These are phyloP conservation scores for Macquaria australasica DNA, from an alignment of 2,113 vertebrate genomes.

Conservation along the genomic window DNA sequence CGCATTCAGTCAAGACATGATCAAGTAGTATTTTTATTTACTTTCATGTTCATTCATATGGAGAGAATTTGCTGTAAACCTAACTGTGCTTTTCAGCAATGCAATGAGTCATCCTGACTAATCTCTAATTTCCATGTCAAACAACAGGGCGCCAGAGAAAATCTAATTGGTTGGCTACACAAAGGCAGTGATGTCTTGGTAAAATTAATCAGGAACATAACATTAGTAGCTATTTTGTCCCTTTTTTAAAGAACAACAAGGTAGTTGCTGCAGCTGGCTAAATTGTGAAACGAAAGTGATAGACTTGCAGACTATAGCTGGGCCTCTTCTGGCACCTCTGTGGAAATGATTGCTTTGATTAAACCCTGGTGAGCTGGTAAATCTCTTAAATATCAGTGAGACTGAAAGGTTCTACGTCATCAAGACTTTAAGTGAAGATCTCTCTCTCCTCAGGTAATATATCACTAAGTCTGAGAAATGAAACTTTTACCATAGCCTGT, in stretches of 20 bases:
- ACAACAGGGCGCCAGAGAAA: background rate
- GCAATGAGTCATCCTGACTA: background rate
- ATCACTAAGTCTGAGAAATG: background rate
- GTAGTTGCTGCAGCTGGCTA: background rate
- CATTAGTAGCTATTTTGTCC: background rate
- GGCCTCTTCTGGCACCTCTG: background rate
- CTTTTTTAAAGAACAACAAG: background rate
- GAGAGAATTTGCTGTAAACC: background rate
- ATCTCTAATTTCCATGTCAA: constrained; percentile 21
- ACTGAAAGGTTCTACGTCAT: background rate
- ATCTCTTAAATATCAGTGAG: constrained; percentile 14
- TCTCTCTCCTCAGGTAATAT: background rate
- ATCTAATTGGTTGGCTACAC: background rate
- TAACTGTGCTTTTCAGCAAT: background rate
- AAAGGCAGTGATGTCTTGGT: background rate
- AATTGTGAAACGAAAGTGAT: constrained; percentile 1
- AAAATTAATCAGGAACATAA: constrained; percentile 3
- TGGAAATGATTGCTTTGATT: constrained; percentile 41
- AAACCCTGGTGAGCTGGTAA: background rate
- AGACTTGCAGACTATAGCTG: background rate
- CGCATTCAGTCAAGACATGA: background rate
- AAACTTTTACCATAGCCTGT: background rate
- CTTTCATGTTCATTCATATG: background rate
- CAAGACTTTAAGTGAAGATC: constrained; percentile 2
- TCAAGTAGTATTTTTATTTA: constrained; percentile 13